Evolutionary conservation across 2,113 vertebrate species (phyloP).

Genomic region (Psittacus erithacus): DNA sequence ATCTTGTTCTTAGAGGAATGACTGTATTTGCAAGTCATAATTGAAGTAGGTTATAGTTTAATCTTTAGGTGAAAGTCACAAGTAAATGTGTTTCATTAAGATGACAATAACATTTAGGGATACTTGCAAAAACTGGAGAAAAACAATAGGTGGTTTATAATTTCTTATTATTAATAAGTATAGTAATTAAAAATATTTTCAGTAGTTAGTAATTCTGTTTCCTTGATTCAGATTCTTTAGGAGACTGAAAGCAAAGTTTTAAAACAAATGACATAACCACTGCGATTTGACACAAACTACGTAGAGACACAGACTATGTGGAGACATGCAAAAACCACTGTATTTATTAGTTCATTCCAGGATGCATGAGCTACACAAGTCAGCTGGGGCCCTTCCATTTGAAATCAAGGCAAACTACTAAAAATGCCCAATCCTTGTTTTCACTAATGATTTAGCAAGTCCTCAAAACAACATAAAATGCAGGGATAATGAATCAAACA

Average conservation of each 20-base stretch:
- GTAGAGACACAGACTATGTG: neutral
- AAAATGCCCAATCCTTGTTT: neutral
- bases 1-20: neutral
- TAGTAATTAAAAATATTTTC: neutral
- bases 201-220: neutral
- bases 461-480: neutral
- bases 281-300: neutral
- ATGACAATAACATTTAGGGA: neutral
- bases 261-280: neutral
- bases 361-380: neutral
- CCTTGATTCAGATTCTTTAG: neutral
- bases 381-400: neutral
- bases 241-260: neutral
- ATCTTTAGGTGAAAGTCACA: neutral
- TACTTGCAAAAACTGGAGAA: neutral
- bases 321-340: fast-evolving
- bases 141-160: neutral
- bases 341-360: neutral
- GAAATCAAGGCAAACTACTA: neutral
- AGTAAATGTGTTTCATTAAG: neutral
- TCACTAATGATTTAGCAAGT: neutral
- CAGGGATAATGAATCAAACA: neutral
- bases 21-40: neutral
- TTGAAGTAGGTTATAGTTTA: neutral
- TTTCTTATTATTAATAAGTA: neutral